phyloP scores from a whole-genome alignment of 2,888 invertebrate genomes.

The Xestia rhomboidea region DNA sequence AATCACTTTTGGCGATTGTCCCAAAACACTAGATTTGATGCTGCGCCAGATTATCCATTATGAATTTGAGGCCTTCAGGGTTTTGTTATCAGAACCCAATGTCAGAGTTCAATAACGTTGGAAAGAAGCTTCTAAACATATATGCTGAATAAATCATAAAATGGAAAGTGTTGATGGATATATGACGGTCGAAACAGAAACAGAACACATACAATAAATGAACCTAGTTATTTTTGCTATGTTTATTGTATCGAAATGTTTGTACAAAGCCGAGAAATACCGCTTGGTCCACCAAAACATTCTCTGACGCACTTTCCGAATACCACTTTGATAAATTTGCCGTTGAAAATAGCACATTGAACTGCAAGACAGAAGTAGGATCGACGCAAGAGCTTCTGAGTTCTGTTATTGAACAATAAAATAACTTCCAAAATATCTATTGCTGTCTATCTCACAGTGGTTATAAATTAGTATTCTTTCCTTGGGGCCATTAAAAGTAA shows the following conservation, averaged over 20 bases:
- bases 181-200: background rate
- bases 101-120: slow-evolving; percentile 36
- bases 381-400: slow-evolving; percentile 4
- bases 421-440: slow-evolving; percentile 42
- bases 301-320: slow-evolving; percentile 38
- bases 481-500: slow-evolving; percentile 48
- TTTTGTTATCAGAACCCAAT: slow-evolving; percentile 32
- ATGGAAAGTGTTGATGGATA: slow-evolving; percentile 16
- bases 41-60: slow-evolving; percentile 54
- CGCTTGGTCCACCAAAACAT: slow-evolving; percentile 1
- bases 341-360: slow-evolving; percentile 45
- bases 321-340: slow-evolving; percentile 42
- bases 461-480: slow-evolving; percentile 55
- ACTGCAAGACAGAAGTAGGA: slow-evolving; percentile 32
- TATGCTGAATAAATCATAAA: background rate
- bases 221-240: background rate
- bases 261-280: slow-evolving; percentile 31
- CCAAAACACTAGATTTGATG: slow-evolving; percentile 57
- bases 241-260: slow-evolving; percentile 18
- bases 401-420: slow-evolving; percentile 13
- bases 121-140: background rate
- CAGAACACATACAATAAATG: slow-evolving; percentile 6
- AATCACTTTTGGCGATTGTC: slow-evolving; percentile 61
- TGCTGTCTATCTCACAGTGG: background rate
- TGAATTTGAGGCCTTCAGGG: slow-evolving; percentile 42